These are phyloP conservation scores for Heteromurus nitidus DNA, from an alignment of 2,888 invertebrate genomes.

Conservation along the genomic window DNA sequence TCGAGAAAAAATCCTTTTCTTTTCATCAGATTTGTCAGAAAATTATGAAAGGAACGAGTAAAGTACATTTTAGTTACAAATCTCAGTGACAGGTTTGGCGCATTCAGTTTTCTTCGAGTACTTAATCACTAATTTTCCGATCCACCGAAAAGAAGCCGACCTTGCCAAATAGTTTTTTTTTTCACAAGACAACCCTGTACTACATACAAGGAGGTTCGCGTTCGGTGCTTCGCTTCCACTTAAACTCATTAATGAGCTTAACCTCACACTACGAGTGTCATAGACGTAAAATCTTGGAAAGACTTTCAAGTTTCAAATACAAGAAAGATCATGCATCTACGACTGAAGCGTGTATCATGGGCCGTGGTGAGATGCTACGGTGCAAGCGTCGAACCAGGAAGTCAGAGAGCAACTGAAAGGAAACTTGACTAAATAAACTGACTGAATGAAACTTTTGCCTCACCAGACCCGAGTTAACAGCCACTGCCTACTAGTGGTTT, in stretches of 20 bases:
- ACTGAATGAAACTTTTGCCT: conserved; percentile 13
- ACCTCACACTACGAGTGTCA: too few relatives aligned
- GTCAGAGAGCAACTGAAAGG: too few relatives aligned
- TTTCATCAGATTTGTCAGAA: conserved; percentile 58
- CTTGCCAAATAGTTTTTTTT: conserved; percentile 59
- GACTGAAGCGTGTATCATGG: too few relatives aligned
- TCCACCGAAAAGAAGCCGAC: conserved; percentile 55
- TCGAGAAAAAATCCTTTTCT: not conserved
- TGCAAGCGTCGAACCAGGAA: too few relatives aligned
- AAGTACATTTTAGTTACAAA: conserved; percentile 40
- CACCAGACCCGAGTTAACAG: not conserved
- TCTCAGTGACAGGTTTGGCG: conserved; percentile 58
- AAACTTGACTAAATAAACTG: too few relatives aligned
- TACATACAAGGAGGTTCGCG: too few relatives aligned
- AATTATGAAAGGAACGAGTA: conserved; percentile 14
- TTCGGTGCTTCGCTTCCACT: too few relatives aligned
- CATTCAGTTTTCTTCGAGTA: conserved; percentile 47
- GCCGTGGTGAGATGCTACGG: too few relatives aligned
- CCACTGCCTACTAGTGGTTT: conserved; percentile 49
- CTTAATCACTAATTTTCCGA: conserved; percentile 64
- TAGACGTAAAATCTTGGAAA: too few relatives aligned
- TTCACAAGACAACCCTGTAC: not conserved
- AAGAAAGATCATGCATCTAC: too few relatives aligned
- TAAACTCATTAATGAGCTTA: too few relatives aligned
- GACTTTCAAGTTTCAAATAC: too few relatives aligned